These are phyloP conservation scores for Spheniscus mendiculus DNA, from an alignment of 2,113 vertebrate species.

Conservation along the genomic window DNA sequence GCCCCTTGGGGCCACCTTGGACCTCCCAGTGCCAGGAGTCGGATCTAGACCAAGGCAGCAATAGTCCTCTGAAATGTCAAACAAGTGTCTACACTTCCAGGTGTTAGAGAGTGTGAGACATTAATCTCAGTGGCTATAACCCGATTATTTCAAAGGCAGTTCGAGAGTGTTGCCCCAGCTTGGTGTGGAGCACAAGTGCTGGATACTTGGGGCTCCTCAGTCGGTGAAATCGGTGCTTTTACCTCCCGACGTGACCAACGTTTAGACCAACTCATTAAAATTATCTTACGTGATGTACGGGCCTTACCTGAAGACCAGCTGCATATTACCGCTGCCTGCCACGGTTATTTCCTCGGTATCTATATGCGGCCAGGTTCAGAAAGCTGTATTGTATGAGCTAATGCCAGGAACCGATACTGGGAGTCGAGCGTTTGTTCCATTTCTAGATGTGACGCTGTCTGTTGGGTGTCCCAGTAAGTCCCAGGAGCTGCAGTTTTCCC, in stretches of 20 bases:
- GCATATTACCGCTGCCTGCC: accelerated
- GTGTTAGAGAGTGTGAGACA: background rate
- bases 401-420: background rate
- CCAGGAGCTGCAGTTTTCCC: background rate
- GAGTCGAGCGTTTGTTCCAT: accelerated
- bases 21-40: background rate
- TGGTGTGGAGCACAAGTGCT: background rate
- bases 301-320: background rate
- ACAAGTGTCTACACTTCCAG: background rate
- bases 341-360: background rate
- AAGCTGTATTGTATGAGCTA: no score
- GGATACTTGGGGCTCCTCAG: background rate
- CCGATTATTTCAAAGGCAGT: accelerated
- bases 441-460: accelerated
- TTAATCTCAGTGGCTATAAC: accelerated
- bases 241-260: background rate
- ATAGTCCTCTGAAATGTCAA: background rate
- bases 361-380: accelerated
- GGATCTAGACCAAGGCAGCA: background rate
- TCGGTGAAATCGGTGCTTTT: background rate
- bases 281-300: accelerated
- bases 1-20: background rate
- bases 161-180: background rate
- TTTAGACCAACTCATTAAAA: background rate
- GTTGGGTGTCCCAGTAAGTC: background rate